Evolutionary conservation across 2,888 invertebrate genomes (phyloP).

Genomic region (Nemoura dubitans): DNA sequence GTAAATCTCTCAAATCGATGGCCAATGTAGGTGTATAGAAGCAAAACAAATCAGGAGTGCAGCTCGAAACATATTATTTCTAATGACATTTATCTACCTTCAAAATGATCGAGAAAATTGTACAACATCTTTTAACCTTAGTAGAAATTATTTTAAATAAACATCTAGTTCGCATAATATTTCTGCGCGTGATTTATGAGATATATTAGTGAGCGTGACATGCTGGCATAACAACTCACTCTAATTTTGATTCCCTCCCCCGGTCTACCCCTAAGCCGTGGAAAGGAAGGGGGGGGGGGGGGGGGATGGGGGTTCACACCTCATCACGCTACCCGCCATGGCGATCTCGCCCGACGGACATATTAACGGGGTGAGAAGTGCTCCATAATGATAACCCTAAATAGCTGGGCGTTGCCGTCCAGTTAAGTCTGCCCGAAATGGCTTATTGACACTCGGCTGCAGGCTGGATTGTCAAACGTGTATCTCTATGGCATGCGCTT

Average conservation of each 20-base stretch:
- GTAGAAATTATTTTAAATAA: neutral
- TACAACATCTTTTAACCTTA: neutral
- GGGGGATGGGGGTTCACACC: constrained; percentile 9
- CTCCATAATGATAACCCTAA: neutral
- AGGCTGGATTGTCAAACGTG: neutral
- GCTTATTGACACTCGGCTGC: neutral
- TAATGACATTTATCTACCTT: too few relatives aligned
- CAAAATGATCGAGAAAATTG: neutral
- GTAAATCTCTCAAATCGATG: too few relatives aligned
- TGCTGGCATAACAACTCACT: constrained; percentile 45
- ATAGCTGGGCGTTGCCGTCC: neutral
- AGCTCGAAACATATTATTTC: too few relatives aligned
- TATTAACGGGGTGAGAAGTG: constrained; percentile 18
- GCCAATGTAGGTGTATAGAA: too few relatives aligned
- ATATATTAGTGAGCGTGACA: constrained; percentile 36
- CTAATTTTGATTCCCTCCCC: constrained; percentile 42
- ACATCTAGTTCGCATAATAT: neutral
- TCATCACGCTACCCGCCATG: constrained; percentile 29
- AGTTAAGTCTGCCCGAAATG: neutral
- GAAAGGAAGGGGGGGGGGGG: neutral
- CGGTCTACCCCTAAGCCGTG: neutral
- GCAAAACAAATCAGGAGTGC: too few relatives aligned
- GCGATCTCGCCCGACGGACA: neutral
- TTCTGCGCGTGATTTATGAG: constrained; percentile 42
- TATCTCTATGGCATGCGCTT: neutral